These are phyloP conservation scores for Apostichopus leukothele DNA, from an alignment of 53 echinoderm and acorn worm genomes.

Conservation along the genomic window DNA sequence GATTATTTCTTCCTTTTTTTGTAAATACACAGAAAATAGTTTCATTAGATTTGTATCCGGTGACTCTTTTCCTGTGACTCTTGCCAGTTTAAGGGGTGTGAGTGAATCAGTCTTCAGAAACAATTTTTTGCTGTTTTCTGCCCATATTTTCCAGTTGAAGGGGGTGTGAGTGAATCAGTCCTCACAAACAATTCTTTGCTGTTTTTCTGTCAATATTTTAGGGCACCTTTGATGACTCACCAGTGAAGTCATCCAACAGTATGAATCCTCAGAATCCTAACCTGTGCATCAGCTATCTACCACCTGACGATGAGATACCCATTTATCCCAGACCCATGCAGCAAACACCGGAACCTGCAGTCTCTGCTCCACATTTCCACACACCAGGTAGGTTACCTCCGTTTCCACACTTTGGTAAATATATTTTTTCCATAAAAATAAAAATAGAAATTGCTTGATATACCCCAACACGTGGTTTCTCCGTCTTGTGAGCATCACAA, in stretches of 20 bases:
- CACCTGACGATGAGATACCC: conserved; percentile 60
- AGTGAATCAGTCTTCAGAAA: no score
- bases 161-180: no score
- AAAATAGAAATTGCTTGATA: background rate
- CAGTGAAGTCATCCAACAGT: conserved; percentile 83
- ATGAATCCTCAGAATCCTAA: conserved; percentile 86
- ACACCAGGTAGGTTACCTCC: conserved; percentile 75
- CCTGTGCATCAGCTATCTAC: conserved; percentile 78
- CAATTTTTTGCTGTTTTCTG: no score
- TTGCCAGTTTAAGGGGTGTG: no score
- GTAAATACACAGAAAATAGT: no score
- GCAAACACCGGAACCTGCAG: conserved; percentile 71
- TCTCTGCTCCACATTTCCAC: conserved; percentile 86
- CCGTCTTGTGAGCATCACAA: background rate
- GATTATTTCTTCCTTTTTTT: no score
- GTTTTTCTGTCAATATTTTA: background rate
- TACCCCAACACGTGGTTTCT: background rate
- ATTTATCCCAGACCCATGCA: conserved; percentile 72
- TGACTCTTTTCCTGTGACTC: no score
- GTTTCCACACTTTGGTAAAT: background rate
- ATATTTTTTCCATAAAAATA: background rate
- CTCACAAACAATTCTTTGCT: no score
- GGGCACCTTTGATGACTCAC: conserved; percentile 27
- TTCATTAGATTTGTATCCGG: no score
- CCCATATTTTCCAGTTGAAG: no score